Conservation (phyloP, 2,113 vertebrate species). For the Scomber colias region DNA sequence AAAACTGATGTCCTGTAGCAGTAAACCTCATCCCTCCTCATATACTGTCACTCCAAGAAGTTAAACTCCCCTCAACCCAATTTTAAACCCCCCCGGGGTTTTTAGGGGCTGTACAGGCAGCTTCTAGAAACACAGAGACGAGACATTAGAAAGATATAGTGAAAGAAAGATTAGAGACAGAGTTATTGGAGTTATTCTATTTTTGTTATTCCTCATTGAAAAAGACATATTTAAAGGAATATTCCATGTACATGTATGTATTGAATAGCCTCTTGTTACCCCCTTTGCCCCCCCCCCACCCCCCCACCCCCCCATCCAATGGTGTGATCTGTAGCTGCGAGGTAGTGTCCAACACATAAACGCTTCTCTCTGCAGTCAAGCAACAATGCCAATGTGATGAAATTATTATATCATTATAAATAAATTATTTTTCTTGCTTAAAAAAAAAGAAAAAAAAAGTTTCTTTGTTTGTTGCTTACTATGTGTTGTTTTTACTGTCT, state of each 20-base stretch:
- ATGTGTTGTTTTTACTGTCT: not conserved
- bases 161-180: slow-evolving; percentile 49
- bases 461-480: slow-evolving; percentile 26
- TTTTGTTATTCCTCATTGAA: slow-evolving; percentile 78
- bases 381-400: slow-evolving; percentile 76
- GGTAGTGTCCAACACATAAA: slow-evolving; percentile 48
- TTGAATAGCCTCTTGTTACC: slow-evolving; percentile 61
- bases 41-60: not conserved
- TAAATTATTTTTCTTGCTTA: slow-evolving; percentile 85
- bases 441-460: slow-evolving; percentile 24
- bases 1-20: not conserved
- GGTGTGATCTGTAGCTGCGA: slow-evolving; percentile 65
- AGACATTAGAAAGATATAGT: slow-evolving; percentile 51
- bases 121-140: slow-evolving; percentile 56
- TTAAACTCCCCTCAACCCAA: not conserved
- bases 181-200: slow-evolving; percentile 79
- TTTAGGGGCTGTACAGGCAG: slow-evolving; percentile 54
- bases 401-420: slow-evolving; percentile 82
- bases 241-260: slow-evolving; percentile 73
- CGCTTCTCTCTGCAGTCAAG: slow-evolving; percentile 56
- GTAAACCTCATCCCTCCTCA: slow-evolving; percentile 17
- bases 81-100: not conserved
- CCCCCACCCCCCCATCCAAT: slow-evolving; percentile 36
- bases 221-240: slow-evolving; percentile 79
- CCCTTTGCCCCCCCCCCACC: not conserved